A percentile compares a stretch with the other conserved stretches of the same genome.
Conservation (phyloP, 64 coral and sea anemone species). For the Pachyseris speciosa region DNA sequence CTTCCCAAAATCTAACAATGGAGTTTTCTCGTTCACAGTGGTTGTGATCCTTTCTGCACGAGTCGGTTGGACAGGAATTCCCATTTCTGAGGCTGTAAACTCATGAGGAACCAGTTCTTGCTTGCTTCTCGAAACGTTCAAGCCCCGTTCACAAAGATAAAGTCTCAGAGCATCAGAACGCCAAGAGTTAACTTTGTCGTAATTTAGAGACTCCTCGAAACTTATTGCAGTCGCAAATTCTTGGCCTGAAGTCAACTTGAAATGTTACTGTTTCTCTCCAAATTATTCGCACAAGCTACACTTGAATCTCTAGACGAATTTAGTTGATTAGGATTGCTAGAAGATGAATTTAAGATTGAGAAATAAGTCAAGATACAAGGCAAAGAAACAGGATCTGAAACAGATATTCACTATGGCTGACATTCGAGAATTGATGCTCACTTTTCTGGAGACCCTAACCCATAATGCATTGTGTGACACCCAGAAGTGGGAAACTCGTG, state of each 20-base stretch:
- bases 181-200: constrained; percentile 16
- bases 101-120: constrained; percentile 40
- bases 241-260: too few species aligned
- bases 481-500: not conserved
- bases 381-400: not conserved
- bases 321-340: too few species aligned
- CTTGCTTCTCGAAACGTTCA: constrained; percentile 39
- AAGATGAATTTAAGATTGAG: too few species aligned
- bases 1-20: not conserved
- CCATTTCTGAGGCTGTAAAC: constrained; percentile 35
- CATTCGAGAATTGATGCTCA: not conserved
- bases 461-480: not conserved
- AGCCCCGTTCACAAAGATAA: constrained; percentile 2
- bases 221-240: too few species aligned
- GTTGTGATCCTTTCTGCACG: not conserved
- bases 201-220: not conserved
- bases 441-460: not conserved
- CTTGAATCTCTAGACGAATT: too few species aligned
- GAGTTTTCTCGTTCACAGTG: not conserved
- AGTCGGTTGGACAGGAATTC: constrained; percentile 9
- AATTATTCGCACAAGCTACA: too few species aligned
- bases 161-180: not conserved
- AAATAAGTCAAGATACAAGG: not conserved
- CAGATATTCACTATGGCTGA: not conserved
- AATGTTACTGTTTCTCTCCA: too few species aligned